Percentiles rank a stretch among this genome's conserved stretches.
Evolutionary conservation across 2,888 invertebrate genomes (phyloP).

Genomic region (Nebria brevicollis): DNA sequence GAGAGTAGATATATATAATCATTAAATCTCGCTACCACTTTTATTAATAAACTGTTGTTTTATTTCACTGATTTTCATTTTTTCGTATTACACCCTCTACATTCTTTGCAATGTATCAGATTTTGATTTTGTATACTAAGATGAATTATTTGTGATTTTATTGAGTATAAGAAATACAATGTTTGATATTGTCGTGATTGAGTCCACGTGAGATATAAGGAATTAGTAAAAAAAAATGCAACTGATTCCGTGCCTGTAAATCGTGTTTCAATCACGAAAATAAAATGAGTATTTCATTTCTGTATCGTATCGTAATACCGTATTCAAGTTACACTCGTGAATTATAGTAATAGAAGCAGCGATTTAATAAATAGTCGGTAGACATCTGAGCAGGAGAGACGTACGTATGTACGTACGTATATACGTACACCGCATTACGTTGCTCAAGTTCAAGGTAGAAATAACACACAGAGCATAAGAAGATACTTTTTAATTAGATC

Average conservation of each 20-base stretch:
- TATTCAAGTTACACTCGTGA: conserved; percentile 5
- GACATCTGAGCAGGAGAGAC: neutral
- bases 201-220: too few species aligned
- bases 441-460: neutral
- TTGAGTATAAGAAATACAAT: too few species aligned
- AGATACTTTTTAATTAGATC: conserved; percentile 15
- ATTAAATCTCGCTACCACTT: neutral
- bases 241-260: neutral
- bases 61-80: neutral
- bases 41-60: neutral
- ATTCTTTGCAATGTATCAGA: too few species aligned
- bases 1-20: neutral
- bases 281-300: conserved; percentile 12
- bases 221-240: neutral
- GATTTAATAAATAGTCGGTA: conserved; percentile 20
- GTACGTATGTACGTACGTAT: neutral
- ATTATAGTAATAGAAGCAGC: conserved; percentile 12
- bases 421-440: neutral
- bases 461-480: neutral
- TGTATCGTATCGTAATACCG: conserved; percentile 13
- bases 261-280: conserved; percentile 16
- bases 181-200: too few species aligned
- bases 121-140: too few species aligned
- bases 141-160: too few species aligned
- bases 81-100: too few species aligned